A percentile compares a stretch with the other conserved stretches of the same genome.
phyloP scores from a whole-genome alignment of 2,113 vertebrate species.

The Andinoacara biseriatus region DNA sequence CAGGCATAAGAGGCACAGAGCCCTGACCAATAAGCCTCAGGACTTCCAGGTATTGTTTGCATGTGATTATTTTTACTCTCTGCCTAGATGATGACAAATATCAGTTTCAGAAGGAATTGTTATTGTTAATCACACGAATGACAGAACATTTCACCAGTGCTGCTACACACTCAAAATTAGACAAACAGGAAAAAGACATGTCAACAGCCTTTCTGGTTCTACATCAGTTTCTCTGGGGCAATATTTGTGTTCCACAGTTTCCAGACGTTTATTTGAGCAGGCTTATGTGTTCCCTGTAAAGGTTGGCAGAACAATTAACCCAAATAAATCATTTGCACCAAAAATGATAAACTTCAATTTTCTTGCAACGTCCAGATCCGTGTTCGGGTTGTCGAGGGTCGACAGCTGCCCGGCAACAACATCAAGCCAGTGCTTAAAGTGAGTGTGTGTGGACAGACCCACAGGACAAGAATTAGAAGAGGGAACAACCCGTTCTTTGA shows the following conservation, averaged over 20 bases:
- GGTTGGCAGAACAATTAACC: neutral
- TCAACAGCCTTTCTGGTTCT: neutral
- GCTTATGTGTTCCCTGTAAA: neutral
- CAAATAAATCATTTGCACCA: neutral
- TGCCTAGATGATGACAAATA: constrained; percentile 6
- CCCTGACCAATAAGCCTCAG: constrained; percentile 90
- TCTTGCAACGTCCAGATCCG: constrained; percentile 82
- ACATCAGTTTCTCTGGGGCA: neutral
- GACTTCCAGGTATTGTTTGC: constrained; percentile 91
- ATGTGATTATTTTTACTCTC: constrained; percentile 24
- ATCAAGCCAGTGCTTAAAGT: constrained; percentile 95
- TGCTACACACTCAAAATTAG: neutral
- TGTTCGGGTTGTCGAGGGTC: constrained; percentile 88
- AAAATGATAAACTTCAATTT: neutral
- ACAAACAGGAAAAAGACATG: neutral
- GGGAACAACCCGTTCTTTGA: constrained; percentile 96
- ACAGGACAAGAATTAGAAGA: constrained; percentile 91
- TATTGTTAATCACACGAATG: constrained; percentile 5
- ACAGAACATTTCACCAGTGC: neutral
- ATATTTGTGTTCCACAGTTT: neutral
- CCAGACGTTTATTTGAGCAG: neutral
- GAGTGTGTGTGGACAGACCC: constrained; percentile 88
- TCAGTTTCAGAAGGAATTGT: neutral
- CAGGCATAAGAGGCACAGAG: constrained; percentile 80
- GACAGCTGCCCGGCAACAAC: constrained; percentile 93